A percentile compares a stretch with the other conserved stretches of the same genome.
Conservation (phyloP, 2,113 vertebrate species). For the Nothoprocta pentlandii region DNA sequence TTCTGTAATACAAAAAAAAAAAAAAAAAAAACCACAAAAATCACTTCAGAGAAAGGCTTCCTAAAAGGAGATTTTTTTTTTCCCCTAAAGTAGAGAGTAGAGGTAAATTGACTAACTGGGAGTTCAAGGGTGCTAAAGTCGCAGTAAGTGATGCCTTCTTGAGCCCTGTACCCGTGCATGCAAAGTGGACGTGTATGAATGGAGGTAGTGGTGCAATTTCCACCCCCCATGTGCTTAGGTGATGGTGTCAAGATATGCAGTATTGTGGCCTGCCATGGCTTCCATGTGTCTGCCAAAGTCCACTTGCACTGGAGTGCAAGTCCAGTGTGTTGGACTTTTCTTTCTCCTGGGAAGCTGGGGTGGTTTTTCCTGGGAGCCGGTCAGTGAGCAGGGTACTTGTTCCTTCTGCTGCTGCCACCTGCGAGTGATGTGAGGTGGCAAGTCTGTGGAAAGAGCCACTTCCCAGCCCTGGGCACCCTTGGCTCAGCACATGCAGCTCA, state of each 20-base stretch:
- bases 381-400: rapidly evolving
- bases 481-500: background rate
- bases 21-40: too few species aligned
- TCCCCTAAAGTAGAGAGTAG: too few species aligned
- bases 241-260: background rate
- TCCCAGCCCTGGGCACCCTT: background rate
- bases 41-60: background rate
- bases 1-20: background rate
- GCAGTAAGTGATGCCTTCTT: background rate
- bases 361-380: background rate
- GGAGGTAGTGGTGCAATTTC: rapidly evolving
- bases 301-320: too few species aligned
- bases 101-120: background rate
- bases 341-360: background rate
- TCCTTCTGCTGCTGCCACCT: background rate
- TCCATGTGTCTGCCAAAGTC: background rate
- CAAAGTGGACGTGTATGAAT: rapidly evolving
- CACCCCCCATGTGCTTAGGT: background rate
- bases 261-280: background rate
- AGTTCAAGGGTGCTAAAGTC: background rate
- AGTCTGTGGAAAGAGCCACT: background rate
- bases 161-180: rapidly evolving
- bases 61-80: background rate
- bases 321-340: background rate
- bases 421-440: background rate